phyloP scores from a whole-genome alignment of 35 echinoderm and acorn worm genomes.

The Nesometra sesokonis region DNA sequence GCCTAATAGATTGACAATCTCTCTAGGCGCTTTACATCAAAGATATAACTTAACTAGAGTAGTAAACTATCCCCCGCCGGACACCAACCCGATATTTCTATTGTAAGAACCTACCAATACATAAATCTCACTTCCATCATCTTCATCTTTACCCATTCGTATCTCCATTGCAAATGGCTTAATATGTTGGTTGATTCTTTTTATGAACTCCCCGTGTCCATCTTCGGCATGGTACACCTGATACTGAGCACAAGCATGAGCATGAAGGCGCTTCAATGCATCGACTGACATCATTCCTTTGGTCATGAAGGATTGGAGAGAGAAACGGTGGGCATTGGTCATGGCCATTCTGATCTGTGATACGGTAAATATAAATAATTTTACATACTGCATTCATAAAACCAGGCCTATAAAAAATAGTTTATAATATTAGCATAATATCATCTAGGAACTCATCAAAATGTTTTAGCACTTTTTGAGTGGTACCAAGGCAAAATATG shows the following conservation, averaged over 20 bases:
- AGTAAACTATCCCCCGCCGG: no score
- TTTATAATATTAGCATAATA: no score
- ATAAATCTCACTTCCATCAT: neutral
- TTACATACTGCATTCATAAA: neutral
- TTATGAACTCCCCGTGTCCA: neutral
- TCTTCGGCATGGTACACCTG: neutral
- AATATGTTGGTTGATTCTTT: neutral
- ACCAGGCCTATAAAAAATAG: neutral
- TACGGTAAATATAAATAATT: neutral
- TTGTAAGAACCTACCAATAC: slow-evolving; percentile 1
- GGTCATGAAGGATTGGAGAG: slow-evolving; percentile 16
- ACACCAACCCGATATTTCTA: no score
- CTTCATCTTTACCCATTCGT: neutral
- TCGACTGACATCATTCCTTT: slow-evolving; percentile 12
- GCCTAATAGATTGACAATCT: no score
- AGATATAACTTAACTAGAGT: no score
- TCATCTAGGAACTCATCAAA: no score
- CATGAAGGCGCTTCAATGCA: slow-evolving; percentile 3
- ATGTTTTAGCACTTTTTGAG: no score
- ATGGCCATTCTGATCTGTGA: slow-evolving; percentile 2
- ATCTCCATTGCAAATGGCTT: slow-evolving; percentile 8
- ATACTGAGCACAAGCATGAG: neutral
- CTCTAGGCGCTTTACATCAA: no score
- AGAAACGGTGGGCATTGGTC: slow-evolving; percentile 10
- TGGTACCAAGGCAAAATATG: neutral